phyloP scores from a whole-genome alignment of 2,888 invertebrate species.

The Lasioglossum oenotherae region DNA sequence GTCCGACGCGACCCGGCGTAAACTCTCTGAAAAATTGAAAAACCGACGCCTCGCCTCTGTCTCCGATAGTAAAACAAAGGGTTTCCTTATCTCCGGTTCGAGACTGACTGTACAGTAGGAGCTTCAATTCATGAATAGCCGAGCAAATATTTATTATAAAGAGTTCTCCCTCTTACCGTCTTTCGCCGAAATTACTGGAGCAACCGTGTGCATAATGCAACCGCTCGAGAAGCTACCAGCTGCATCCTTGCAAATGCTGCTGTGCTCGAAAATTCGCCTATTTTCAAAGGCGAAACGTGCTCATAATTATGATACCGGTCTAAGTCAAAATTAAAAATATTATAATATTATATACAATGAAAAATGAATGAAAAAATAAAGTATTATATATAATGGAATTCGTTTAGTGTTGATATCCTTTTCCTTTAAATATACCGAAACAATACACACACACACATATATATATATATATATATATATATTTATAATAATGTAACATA shows the following conservation, averaged over 20 bases:
- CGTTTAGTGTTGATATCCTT: too few relatives aligned
- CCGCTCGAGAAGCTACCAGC: background rate
- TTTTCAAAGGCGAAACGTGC: background rate
- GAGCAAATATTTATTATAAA: background rate
- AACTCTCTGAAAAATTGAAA: conserved; percentile 29
- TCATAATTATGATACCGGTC: too few relatives aligned
- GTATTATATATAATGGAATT: too few relatives aligned
- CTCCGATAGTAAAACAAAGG: background rate
- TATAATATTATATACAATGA: too few relatives aligned
- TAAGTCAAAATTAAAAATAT: too few relatives aligned
- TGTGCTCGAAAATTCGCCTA: background rate
- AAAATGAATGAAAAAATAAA: too few relatives aligned
- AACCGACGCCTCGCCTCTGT: background rate
- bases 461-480: too few relatives aligned
- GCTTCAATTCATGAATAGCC: background rate
- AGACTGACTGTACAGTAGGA: background rate
- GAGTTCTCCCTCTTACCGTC: background rate
- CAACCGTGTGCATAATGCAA: background rate
- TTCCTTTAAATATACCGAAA: too few relatives aligned
- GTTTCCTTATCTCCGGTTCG: background rate
- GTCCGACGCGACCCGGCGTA: background rate
- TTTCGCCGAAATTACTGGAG: background rate
- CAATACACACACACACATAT: too few relatives aligned
- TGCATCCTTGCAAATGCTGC: background rate
- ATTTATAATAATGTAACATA: too few relatives aligned